Conservation (phyloP, 64 coral and sea anemone genomes). For the Stylophora pistillata region DNA sequence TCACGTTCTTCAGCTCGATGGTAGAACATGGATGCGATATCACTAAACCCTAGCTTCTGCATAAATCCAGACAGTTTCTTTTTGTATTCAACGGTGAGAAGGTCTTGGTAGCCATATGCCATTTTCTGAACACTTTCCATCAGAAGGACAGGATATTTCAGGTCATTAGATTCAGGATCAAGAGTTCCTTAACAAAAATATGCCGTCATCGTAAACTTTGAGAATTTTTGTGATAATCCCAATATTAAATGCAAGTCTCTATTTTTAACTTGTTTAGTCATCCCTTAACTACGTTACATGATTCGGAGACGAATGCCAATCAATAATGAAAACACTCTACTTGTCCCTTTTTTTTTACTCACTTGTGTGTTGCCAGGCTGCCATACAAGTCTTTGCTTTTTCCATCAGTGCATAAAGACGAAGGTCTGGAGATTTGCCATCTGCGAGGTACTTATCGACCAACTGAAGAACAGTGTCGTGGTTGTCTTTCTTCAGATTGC, state of each 20-base stretch:
- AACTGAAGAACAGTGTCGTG: not conserved
- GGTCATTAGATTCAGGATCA: not conserved
- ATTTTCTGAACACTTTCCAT: constrained; percentile 8
- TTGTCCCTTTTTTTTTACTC: not conserved
- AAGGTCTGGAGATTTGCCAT: not conserved
- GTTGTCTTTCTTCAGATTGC: not conserved
- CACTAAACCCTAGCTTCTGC: constrained; percentile 12
- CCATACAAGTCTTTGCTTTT: not conserved
- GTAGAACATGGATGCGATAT: constrained; percentile 3
- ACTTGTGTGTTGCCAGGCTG: constrained; percentile 8
- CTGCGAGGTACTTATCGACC: not conserved
- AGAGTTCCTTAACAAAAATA: not conserved
- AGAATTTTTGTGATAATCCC: too few relatives aligned
- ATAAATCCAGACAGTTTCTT: constrained; percentile 21
- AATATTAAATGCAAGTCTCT: too few relatives aligned
- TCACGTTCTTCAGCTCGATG: not conserved
- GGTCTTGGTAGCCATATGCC: not conserved
- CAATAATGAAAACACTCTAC: not conserved
- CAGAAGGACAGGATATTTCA: constrained; percentile 31
- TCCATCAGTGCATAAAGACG: constrained; percentile 9
- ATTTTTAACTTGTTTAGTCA: too few relatives aligned
- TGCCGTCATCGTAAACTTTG: too few relatives aligned
- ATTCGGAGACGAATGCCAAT: too few relatives aligned
- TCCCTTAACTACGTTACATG: too few relatives aligned
- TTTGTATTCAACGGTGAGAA: constrained; percentile 26